phyloP scores from a whole-genome alignment of 2,113 vertebrate genomes.

The Lophura nycthemera region DNA sequence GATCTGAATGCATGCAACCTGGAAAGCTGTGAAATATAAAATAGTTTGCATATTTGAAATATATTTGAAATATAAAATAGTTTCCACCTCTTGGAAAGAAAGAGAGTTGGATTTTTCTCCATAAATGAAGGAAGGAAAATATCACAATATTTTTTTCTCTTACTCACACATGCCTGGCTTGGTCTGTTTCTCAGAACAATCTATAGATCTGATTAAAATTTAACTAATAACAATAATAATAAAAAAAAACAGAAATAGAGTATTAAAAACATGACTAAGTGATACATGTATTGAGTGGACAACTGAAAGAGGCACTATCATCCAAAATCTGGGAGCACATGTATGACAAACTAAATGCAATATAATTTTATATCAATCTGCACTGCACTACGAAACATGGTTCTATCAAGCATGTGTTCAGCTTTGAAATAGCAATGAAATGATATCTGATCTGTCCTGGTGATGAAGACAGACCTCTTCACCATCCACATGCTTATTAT shows the following conservation, averaged over 20 bases:
- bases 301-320: not conserved
- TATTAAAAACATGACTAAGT: not conserved
- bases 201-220: not conserved
- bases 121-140: not conserved
- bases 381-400: not conserved
- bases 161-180: not conserved
- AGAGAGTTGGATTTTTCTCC: not conserved
- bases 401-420: not conserved
- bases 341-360: not conserved
- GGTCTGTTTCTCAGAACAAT: not conserved
- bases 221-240: too few species aligned
- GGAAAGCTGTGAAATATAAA: not conserved
- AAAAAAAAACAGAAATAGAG: not conserved
- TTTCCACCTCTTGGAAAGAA: not conserved
- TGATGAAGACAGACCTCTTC: not conserved
- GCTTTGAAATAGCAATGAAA: not conserved
- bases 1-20: not conserved
- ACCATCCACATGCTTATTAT: not conserved
- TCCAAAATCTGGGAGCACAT: too few species aligned
- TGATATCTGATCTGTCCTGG: not conserved
- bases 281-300: not conserved
- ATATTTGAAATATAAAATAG: too few species aligned
- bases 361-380: not conserved
- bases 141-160: not conserved
- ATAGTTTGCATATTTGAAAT: not conserved